These are phyloP conservation scores for Leucania comma DNA, from an alignment of 2,888 invertebrate genomes.

Conservation along the genomic window DNA sequence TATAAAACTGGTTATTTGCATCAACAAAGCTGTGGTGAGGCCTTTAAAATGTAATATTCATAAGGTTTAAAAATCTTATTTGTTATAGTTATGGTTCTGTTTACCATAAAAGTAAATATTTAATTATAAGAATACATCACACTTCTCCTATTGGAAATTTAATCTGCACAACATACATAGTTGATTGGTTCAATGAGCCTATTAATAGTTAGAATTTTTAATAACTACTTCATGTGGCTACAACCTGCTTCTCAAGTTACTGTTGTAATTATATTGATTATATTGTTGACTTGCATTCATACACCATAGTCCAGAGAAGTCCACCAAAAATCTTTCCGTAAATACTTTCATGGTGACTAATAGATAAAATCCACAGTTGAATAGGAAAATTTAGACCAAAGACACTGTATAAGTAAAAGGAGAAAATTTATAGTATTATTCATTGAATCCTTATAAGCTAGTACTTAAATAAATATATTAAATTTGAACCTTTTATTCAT, in stretches of 20 bases:
- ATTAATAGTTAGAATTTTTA: too few species aligned
- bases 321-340: neutral
- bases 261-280: too few species aligned
- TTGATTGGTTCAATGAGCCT: too few species aligned
- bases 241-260: too few species aligned
- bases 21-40: slow-evolving; percentile 21
- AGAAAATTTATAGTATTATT: neutral
- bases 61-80: slow-evolving; percentile 8
- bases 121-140: neutral
- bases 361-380: neutral
- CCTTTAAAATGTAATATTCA: slow-evolving; percentile 17
- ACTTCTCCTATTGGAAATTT: neutral
- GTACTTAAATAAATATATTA: too few species aligned
- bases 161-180: too few species aligned
- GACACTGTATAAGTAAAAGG: neutral
- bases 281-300: too few species aligned
- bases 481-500: too few species aligned
- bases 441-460: too few species aligned
- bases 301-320: too few species aligned
- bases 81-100: neutral
- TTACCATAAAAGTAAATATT: neutral
- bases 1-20: slow-evolving; percentile 42
- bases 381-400: neutral
- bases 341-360: neutral
- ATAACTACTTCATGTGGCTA: too few species aligned